Conservation (phyloP, 2,113 vertebrate genomes). For the Octodon degus region DNA sequence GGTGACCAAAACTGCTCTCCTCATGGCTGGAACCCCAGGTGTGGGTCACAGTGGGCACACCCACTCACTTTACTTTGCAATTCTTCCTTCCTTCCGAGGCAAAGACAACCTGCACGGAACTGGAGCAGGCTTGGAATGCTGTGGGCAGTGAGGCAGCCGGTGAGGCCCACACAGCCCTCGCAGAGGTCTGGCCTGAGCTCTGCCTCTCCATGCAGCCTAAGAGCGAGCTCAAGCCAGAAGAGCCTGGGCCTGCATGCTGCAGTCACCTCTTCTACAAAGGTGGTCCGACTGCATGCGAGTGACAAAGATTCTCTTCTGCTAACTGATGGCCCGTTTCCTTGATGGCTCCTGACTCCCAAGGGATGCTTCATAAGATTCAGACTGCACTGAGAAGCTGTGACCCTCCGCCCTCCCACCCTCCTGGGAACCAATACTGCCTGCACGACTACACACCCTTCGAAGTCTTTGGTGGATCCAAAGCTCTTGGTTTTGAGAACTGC, state of each 20-base stretch:
- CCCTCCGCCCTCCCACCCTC: neutral
- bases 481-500: neutral
- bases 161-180: neutral
- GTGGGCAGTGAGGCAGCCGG: neutral
- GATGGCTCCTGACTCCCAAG: neutral
- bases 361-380: neutral
- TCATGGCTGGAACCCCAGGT: neutral
- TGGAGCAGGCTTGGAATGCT: neutral
- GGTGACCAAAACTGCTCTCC: neutral
- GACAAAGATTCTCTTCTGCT: neutral
- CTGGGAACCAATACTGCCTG: neutral
- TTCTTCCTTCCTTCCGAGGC: neutral
- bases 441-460: neutral
- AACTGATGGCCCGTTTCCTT: neutral
- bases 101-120: neutral
- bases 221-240: neutral
- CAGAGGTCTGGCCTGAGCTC: neutral
- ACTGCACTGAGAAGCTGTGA: neutral
- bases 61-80: neutral
- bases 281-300: neutral
- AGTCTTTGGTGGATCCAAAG: neutral
- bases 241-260: neutral
- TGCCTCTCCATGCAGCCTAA: neutral
- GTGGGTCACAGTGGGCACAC: neutral
- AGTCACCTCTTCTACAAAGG: neutral